Evolutionary conservation across 2,888 invertebrate species (phyloP).

Genomic region (Erebia aethiops): DNA sequence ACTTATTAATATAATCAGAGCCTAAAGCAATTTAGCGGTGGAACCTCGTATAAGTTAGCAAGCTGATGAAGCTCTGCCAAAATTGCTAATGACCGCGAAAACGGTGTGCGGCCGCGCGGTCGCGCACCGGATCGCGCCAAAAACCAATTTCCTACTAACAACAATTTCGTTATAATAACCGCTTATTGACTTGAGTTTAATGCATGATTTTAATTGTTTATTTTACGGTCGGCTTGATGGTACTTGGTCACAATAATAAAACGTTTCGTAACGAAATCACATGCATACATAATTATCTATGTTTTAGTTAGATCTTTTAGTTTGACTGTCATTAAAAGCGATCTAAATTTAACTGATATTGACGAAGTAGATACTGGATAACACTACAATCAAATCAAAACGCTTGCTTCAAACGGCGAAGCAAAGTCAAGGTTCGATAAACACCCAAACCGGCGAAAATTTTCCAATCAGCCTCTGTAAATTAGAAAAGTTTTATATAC

Average conservation of each 20-base stretch:
- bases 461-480: constrained; percentile 81
- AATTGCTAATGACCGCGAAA: constrained; percentile 78
- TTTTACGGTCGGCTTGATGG: neutral
- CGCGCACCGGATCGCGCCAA: constrained; percentile 69
- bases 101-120: constrained; percentile 68
- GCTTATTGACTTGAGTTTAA: constrained; percentile 40
- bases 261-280: too few relatives aligned
- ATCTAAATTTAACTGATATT: too few relatives aligned
- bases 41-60: constrained; percentile 65
- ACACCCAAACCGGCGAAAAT: constrained; percentile 79
- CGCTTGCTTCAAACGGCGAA: constrained; percentile 66
- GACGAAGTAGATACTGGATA: neutral
- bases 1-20: constrained; percentile 20
- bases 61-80: constrained; percentile 70
- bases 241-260: neutral
- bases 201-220: constrained; percentile 16
- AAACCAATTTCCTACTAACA: constrained; percentile 78
- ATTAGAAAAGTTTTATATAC: constrained; percentile 83
- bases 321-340: too few relatives aligned
- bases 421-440: constrained; percentile 77
- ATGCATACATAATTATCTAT: neutral
- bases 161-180: constrained; percentile 61
- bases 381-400: constrained; percentile 43
- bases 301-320: neutral
- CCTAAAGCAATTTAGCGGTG: constrained; percentile 50